Conservation (phyloP, 2,888 invertebrate species). For the Caenorhabditis zanzibari region DNA sequence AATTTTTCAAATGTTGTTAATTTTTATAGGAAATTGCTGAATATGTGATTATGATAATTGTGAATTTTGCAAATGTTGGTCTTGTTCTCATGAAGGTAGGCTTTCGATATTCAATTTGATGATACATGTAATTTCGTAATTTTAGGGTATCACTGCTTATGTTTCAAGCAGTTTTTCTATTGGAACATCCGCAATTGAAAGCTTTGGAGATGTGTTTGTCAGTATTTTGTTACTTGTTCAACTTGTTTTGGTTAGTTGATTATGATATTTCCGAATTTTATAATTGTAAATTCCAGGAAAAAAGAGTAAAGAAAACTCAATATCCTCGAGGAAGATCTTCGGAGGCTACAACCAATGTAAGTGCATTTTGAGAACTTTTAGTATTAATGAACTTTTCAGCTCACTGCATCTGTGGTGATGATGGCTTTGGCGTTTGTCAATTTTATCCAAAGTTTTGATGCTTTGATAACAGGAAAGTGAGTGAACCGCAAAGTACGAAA, state of each 20-base stretch:
- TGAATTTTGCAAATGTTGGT: conserved; percentile 58
- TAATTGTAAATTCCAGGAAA: conserved; percentile 35
- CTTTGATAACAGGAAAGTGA: conserved; percentile 53
- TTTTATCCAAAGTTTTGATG: conserved; percentile 59
- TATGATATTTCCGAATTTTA: neutral
- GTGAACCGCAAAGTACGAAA: neutral
- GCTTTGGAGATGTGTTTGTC: conserved; percentile 72
- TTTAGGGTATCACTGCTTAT: conserved; percentile 56
- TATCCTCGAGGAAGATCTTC: conserved; percentile 67
- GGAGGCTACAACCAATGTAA: conserved; percentile 63
- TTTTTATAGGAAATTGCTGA: conserved; percentile 33
- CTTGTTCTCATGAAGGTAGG: conserved; percentile 54
- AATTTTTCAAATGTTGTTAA: neutral
- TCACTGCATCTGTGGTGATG: conserved; percentile 63
- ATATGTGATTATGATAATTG: conserved; percentile 53
- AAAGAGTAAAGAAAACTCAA: conserved; percentile 38
- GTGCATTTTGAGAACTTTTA: neutral
- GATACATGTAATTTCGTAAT: neutral
- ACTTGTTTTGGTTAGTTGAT: conserved; percentile 21
- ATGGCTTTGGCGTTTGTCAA: conserved; percentile 57
- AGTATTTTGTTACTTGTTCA: conserved; percentile 59
- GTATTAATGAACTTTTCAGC: conserved; percentile 17
- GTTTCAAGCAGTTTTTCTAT: conserved; percentile 67
- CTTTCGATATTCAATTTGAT: neutral
- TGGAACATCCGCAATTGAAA: conserved; percentile 68